Base-by-base conservation (phyloP, 1,140 invertebrate genomes). In the Episyrphus balteatus region DNA sequence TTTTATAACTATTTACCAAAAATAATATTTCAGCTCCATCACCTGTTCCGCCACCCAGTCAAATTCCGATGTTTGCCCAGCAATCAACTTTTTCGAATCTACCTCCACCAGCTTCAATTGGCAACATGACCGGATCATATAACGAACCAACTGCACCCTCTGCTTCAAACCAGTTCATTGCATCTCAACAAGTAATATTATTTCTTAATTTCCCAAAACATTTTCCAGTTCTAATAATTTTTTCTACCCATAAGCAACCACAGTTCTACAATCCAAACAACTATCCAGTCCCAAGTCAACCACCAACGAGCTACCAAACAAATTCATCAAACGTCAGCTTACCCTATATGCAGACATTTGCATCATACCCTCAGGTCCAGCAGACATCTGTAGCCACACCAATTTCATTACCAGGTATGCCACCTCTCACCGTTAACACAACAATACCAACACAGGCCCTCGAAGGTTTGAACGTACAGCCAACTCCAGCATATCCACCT, bases 401-500 rank as follows among this genome's bases (percentile, higher is more conserved):
- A 0, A 78, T 88, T n/a, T 77, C 77, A 32, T 66, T 87, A 48
- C 84, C 83, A 17, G 84, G 84, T 13, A 84, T 87, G 82, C 85
- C 85, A 17, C 82, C 84, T 6, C 83, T 87, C 49, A 87, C 83
- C n/a, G 83, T 86, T 2, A 84, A 81, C 60, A 80, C 83, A 15
- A 80, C 81, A 31, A 58, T 86, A 48, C 80, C 81, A 8, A 26
- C 21, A 26, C 21, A 26, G 21, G 21, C 21, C 3, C 21, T 26
- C 21, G 21, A 26, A 8, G 21, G 21, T 8, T 26, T 26, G 21
- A 26, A 26, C 21, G 21, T 26, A 8, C 21, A 26, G 8, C 21
- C 21, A 26, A 26, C 21, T 26, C 8, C 21, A 26, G 21, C 3
- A 26, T 26, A 26, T 26, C 21, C 21, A 26, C 21, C 21, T 8